phyloP scores from a whole-genome alignment of 2,113 vertebrate species.

The Aldabrachelys gigantea region DNA sequence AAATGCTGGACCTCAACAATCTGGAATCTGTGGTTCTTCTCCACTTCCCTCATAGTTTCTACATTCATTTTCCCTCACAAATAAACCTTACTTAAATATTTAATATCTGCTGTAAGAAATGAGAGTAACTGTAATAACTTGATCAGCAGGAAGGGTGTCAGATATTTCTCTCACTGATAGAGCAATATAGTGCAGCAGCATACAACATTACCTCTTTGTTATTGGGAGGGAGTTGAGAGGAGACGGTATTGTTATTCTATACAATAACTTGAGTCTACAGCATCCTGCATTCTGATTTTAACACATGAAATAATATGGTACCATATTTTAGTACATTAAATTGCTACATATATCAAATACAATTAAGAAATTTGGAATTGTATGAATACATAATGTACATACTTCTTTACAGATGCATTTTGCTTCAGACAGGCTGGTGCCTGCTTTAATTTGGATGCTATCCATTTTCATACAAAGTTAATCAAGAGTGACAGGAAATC shows the following conservation, averaged over 20 bases:
- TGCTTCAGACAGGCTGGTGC: conserved; percentile 75
- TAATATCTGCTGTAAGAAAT: neutral
- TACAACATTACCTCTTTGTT: neutral
- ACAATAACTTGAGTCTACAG: neutral
- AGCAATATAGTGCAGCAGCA: neutral
- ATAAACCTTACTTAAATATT: fast-evolving
- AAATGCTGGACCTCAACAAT: conserved; percentile 30
- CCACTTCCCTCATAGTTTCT: neutral
- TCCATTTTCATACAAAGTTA: conserved; percentile 82
- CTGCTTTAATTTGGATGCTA: conserved; percentile 80
- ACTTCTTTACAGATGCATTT: conserved; percentile 71
- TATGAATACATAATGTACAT: conserved; percentile 70
- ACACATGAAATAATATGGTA: conserved; percentile 26
- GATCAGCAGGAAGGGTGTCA: neutral
- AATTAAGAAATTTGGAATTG: conserved; percentile 66
- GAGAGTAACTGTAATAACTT: neutral
- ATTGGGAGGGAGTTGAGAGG: neutral
- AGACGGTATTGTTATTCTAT: neutral
- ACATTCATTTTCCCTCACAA: conserved; percentile 2
- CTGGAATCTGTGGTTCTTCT: neutral
- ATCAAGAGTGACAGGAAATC: conserved; percentile 81
- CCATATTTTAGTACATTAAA: conserved; percentile 41
- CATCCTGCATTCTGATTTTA: neutral
- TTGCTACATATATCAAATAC: conserved; percentile 61
- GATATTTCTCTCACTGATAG: neutral